Conservation (phyloP, 2,888 invertebrate species). For the Cryptus armator region DNA sequence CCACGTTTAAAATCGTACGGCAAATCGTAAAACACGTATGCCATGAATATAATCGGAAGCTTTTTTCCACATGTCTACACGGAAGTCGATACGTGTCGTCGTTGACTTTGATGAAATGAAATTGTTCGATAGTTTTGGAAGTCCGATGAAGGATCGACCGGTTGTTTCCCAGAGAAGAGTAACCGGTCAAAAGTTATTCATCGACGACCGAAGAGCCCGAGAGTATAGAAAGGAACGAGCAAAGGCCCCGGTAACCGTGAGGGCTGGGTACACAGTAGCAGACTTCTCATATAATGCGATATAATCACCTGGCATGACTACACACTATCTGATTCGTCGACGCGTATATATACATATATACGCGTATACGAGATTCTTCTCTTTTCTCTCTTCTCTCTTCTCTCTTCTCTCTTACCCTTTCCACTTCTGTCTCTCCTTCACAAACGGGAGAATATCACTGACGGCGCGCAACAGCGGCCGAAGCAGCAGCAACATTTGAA, state of each 20-base stretch:
- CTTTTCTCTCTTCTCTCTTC: too few relatives aligned
- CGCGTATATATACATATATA: slow-evolving; percentile 52
- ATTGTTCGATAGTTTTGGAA: background rate
- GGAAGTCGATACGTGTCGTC: background rate
- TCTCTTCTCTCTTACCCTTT: too few relatives aligned
- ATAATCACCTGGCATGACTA: slow-evolving; percentile 85
- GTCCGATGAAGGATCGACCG: slow-evolving; percentile 21
- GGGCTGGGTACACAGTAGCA: slow-evolving; percentile 84
- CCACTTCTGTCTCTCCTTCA: slow-evolving; percentile 28
- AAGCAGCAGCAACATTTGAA: slow-evolving; percentile 83
- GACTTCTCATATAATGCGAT: slow-evolving; percentile 85
- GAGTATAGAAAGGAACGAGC: slow-evolving; percentile 64
- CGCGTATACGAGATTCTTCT: background rate
- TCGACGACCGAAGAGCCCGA: slow-evolving; percentile 70
- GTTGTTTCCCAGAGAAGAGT: slow-evolving; percentile 16
- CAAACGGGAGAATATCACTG: slow-evolving; percentile 58
- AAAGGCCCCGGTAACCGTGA: slow-evolving; percentile 77
- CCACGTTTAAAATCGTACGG: background rate
- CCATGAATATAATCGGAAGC: background rate
- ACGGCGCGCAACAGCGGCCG: slow-evolving; percentile 66
- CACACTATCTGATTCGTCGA: slow-evolving; percentile 84
- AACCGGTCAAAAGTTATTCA: slow-evolving; percentile 79
- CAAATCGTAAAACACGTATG: background rate
- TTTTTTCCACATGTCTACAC: background rate
- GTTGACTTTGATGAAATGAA: background rate